phyloP scores from a whole-genome alignment of 2,113 vertebrate genomes.

The Hoplias malabaricus region DNA sequence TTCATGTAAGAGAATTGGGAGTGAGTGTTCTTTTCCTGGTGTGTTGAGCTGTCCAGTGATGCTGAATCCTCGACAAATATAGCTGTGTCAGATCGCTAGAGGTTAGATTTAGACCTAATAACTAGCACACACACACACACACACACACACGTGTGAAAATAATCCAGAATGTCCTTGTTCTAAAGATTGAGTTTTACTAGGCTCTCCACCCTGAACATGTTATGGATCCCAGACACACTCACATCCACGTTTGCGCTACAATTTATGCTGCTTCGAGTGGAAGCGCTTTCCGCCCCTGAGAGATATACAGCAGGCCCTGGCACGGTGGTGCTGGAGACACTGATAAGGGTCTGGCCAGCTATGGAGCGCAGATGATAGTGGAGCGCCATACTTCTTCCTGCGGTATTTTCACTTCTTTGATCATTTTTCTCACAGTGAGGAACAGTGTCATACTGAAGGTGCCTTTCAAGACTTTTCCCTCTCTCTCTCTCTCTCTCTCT shows the following conservation, averaged over 20 bases:
- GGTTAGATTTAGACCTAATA: no score
- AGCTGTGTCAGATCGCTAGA: no score
- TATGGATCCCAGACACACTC: neutral
- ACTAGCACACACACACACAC: neutral
- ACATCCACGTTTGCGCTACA: neutral
- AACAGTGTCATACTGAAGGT: conserved; percentile 62
- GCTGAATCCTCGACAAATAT: no score
- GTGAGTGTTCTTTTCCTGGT: no score
- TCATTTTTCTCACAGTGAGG: conserved; percentile 42
- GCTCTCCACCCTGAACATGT: neutral
- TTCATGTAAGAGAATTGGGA: no score
- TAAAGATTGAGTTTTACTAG: neutral
- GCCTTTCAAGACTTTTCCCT: conserved; percentile 61
- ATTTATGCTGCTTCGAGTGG: conserved; percentile 12
- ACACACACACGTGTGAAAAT: neutral
- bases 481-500: conserved; percentile 17
- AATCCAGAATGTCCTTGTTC: neutral
- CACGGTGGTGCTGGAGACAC: conserved; percentile 8
- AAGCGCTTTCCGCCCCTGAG: neutral
- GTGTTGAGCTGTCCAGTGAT: no score
- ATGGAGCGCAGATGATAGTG: conserved; percentile 21
- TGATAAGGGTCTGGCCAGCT: conserved; percentile 45
- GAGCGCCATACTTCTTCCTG: conserved; percentile 30
- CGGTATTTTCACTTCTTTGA: conserved; percentile 31
- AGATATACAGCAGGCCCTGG: conserved; percentile 24